phyloP scores from a whole-genome alignment of 2,888 invertebrate genomes.

The Choristoneura rosaceana region DNA sequence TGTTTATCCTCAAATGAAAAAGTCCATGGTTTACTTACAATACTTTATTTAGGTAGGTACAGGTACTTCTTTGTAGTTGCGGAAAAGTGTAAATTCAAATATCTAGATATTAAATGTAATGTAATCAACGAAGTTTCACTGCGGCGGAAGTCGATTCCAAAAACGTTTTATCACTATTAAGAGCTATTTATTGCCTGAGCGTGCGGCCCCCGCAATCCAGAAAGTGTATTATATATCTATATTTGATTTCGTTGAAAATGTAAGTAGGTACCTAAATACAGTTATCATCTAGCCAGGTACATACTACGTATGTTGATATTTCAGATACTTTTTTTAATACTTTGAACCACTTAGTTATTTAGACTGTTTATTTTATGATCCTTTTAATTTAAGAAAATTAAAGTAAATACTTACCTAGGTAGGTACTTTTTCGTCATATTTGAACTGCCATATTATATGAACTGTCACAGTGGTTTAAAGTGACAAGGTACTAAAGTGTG shows the following conservation, averaged over 20 bases:
- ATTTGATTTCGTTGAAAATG: conserved; percentile 17
- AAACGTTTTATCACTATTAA: conserved; percentile 29
- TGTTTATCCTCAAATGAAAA: background rate
- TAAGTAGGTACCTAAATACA: background rate
- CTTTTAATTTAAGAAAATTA: no score
- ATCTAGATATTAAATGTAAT: conserved; percentile 6
- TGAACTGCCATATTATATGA: no score
- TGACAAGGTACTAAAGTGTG: no score
- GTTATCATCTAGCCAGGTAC: background rate
- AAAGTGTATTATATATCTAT: background rate
- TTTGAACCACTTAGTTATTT: no score
- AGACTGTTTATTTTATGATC: no score
- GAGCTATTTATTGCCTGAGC: conserved; percentile 34
- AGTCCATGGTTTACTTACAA: background rate
- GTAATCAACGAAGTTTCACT: conserved; percentile 12
- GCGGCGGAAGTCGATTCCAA: conserved; percentile 28
- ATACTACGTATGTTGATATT: background rate
- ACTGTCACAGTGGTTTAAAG: no score
- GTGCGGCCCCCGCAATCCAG: conserved; percentile 15
- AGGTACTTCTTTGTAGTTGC: background rate
- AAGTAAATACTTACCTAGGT: no score
- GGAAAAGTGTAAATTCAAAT: conserved; percentile 5
- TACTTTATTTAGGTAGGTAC: background rate
- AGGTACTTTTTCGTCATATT: no score
- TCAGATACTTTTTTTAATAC: background rate